Evolutionary conservation across 2,888 invertebrate genomes (phyloP).

Genomic region (Rhynchonema sp.): DNA sequence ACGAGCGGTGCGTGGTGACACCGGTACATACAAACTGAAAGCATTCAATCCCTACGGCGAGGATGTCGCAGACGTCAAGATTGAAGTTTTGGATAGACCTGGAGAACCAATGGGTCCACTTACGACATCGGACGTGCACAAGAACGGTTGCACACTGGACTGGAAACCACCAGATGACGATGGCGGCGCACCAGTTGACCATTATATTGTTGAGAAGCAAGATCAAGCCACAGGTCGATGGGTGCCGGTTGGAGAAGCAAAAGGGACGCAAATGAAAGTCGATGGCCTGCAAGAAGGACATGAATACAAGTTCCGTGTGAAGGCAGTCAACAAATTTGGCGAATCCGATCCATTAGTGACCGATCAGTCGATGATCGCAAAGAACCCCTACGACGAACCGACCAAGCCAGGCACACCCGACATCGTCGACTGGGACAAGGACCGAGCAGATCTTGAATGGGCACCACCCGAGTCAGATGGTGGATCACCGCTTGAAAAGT

Average conservation of each 20-base stretch:
- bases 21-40: conserved; percentile 33
- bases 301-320: conserved; percentile 83
- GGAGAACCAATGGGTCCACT: conserved; percentile 76
- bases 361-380: conserved; percentile 78
- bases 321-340: conserved; percentile 84
- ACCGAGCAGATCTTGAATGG: conserved; percentile 83
- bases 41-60: conserved; percentile 34
- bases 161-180: conserved; percentile 93
- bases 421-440: conserved; percentile 80
- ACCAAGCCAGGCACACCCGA: conserved; percentile 75
- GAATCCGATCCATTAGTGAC: conserved; percentile 80
- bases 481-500: conserved; percentile 74
- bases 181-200: conserved; percentile 76
- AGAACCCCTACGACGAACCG: conserved; percentile 94
- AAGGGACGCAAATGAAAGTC: conserved; percentile 39
- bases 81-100: conserved; percentile 51
- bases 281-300: conserved; percentile 78
- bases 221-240: conserved; percentile 82
- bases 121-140: conserved; percentile 36
- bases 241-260: conserved; percentile 80
- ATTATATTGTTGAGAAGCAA: conserved; percentile 86
- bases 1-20: conserved; percentile 45
- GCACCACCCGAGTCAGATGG: conserved; percentile 69
- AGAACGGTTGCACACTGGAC: conserved; percentile 72
- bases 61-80: conserved; percentile 32